Base-by-base conservation (phyloP, 2,797 vertebrate genomes). In the Adrianichthys oophorus region DNA sequence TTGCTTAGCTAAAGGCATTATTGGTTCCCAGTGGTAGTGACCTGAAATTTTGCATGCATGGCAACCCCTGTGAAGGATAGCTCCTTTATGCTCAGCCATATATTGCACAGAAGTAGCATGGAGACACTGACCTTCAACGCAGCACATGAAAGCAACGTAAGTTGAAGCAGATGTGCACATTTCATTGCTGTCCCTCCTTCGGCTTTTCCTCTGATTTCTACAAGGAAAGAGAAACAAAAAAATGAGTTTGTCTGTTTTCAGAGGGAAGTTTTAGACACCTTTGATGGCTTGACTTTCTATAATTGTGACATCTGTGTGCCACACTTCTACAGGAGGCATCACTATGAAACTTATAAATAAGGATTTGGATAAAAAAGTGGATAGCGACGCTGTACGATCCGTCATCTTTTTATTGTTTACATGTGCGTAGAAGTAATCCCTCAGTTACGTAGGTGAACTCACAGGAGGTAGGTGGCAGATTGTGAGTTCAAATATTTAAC, bases 1-100 rank as follows among this genome's bases (percentile, higher is more conserved):
- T 88, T 89, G 87, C 85, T 85, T 87, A 86, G 86, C 87, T 85
- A 90, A 84, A 85, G 83, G 86, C 85, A 78, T 84, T 85, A 80
- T 86, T 83, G 84, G 82, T 82, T 87, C 85, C 79, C 82, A 85
- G 84, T 84, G 83, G 75, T 84, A 66, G 85, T 83, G 88, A 87
- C 87, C 87, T 85, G 82, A 87, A 65, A 78, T 83, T 93, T 93
- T 93, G 91, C 91, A 91, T 92, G 69, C 68, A 74, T 62, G 60
- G 80, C 79, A 82, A 83, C 69, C 70, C 32, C 76, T 80, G 85
- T 76, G 59, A 81, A 79, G 80, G 69, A 70, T 73, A 67, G 57
- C 76, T 72, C 68, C 73, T 83, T 80, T 52, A 72, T 74, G 64
- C 76, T 64, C 65, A 47, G 78, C 70, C 72, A 82, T 76, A 79